Evolutionary conservation across 2,797 vertebrate species (phyloP).

Genomic region (Cossypha niveicapilla): DNA sequence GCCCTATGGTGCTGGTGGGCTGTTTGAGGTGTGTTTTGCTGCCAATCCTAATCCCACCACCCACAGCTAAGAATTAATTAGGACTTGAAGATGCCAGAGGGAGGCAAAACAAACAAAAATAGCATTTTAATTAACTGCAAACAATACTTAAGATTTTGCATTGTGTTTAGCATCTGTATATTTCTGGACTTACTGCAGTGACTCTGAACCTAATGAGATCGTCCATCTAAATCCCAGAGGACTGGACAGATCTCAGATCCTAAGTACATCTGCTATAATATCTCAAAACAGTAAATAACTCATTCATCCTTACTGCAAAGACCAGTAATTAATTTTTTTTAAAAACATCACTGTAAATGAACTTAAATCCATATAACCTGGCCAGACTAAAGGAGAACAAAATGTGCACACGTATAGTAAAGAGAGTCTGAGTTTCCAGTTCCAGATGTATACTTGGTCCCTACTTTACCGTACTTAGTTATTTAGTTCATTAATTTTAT

Average conservation of each 20-base stretch:
- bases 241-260: not conserved
- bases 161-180: constrained; percentile 39
- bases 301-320: not conserved
- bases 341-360: not conserved
- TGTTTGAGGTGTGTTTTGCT: not conserved
- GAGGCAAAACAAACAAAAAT: constrained; percentile 56
- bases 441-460: not conserved
- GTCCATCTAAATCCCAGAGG: not conserved
- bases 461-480: not conserved
- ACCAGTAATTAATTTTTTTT: not conserved
- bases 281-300: not conserved
- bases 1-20: constrained; percentile 39
- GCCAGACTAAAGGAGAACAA: not conserved
- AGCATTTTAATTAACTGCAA: constrained; percentile 59
- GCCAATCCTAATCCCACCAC: constrained; percentile 53
- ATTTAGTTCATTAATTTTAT: not conserved
- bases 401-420: not conserved
- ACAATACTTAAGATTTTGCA: constrained; percentile 40
- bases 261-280: not conserved
- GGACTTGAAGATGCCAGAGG: constrained; percentile 26
- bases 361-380: not conserved
- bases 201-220: not conserved
- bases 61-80: constrained; percentile 60
- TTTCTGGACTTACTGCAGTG: constrained; percentile 8
- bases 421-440: not conserved